Evolutionary conservation across 2,797 vertebrate genomes (phyloP), one percentile per base, ranked within the genome.

Genomic region (Catamblyrhynchus diadema): DNA sequence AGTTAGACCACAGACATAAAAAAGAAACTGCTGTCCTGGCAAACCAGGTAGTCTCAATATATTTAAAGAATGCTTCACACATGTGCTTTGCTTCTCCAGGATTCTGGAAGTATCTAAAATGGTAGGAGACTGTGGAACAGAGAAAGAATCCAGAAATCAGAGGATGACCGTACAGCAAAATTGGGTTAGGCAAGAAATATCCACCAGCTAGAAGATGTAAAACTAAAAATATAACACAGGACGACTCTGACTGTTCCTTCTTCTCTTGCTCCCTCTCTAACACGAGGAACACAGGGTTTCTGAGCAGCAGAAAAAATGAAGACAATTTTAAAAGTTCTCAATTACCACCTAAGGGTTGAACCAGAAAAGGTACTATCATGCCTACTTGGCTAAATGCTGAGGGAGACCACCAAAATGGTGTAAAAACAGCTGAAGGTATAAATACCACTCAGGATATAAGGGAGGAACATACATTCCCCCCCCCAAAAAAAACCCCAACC

Each of bases 151-250:
- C 5, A 21, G 65, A 81, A 87, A 90, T 53, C n/a, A 74, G n/a
- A 85, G 27, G 21, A 50, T 78, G 57, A 74, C 57, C 57, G 89
- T 80, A 64, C 44, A 78, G 56, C 8, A 83, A 94, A 95, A 83
- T 42, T 57, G 75, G 19, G 21, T 57, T 93, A 85, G 57, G 45
- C 30, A 88, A 91, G 91, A 85, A 89, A 87, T 41, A 86, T 33
- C 25, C 35, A 41, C 23, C 37, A 24, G 50, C 50, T 45, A 87
- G 48, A 82, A 91, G 42, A 67, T 16, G 11, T 60, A 70, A 72
- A 92, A 51, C 47, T 86, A 65, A 89, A 94, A 94, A 92, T 81
- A 60, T 27, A 67, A 37, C 75, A 72, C 62, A 69, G 47, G 20
- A 66, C 2, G 12, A 54, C 45, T 61, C 86, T 33, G 22, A 30